These are phyloP conservation scores for Stegodyphus mimosarum DNA, from an alignment of 1,140 invertebrate genomes.

Conservation along the genomic window DNA sequence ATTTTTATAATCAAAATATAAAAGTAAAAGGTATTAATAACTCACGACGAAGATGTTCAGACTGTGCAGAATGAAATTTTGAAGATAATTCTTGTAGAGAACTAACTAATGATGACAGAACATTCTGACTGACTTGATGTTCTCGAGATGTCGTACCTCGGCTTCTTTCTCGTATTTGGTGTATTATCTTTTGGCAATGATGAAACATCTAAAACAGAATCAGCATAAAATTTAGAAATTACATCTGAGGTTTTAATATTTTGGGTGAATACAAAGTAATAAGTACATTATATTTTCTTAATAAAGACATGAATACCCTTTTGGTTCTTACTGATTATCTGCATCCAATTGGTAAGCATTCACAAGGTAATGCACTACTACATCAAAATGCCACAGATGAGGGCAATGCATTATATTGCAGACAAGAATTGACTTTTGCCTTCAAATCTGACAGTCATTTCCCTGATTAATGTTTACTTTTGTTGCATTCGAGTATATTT, in stretches of 20 bases:
- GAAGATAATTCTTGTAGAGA: slow-evolving; percentile 85
- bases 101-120: slow-evolving; percentile 82
- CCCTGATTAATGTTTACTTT: too few species aligned
- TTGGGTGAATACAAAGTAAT: neutral
- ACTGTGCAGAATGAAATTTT: slow-evolving; percentile 85
- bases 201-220: slow-evolving; percentile 75
- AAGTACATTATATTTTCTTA: slow-evolving; percentile 26
- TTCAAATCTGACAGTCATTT: too few species aligned
- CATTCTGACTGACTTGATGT: slow-evolving; percentile 82
- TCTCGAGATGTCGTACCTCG: slow-evolving; percentile 71
- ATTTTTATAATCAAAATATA: too few species aligned
- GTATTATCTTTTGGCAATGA: slow-evolving; percentile 82
- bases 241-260: neutral
- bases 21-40: neutral
- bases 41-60: slow-evolving; percentile 80
- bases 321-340: too few species aligned
- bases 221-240: neutral
- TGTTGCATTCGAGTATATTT: too few species aligned
- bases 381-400: too few species aligned
- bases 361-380: too few species aligned
- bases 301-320: neutral
- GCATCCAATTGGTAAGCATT: too few species aligned
- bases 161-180: slow-evolving; percentile 77
- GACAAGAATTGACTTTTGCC: too few species aligned
- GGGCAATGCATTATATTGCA: too few species aligned